Evolutionary conservation across 2,113 vertebrate genomes (phyloP).

Genomic region (Xiphophorus couchianus): DNA sequence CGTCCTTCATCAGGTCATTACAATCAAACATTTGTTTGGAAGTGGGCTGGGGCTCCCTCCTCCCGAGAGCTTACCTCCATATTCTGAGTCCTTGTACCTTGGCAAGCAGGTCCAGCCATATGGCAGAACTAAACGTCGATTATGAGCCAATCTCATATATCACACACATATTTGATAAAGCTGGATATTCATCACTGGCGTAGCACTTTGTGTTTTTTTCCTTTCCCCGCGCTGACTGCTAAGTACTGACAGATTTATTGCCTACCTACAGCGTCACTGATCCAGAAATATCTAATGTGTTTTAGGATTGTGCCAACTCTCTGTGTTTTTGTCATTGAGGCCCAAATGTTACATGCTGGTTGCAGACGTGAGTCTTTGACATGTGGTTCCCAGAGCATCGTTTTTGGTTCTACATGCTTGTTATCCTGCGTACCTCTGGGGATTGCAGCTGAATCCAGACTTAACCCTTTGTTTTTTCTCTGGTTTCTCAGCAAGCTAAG

Average conservation of each 20-base stretch:
- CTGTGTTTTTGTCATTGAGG: conserved; percentile 74
- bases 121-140: conserved; percentile 80
- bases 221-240: conserved; percentile 30
- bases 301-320: conserved; percentile 57
- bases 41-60: conserved; percentile 18
- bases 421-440: not conserved
- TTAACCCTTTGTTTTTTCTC: not conserved
- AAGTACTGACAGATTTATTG: conserved; percentile 74
- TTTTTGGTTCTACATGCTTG: conserved; percentile 1
- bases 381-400: conserved; percentile 22
- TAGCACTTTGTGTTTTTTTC: conserved; percentile 49
- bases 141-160: conserved; percentile 79
- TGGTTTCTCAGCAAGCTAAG: too few species aligned
- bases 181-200: conserved; percentile 76
- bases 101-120: conserved; percentile 78
- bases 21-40: conserved; percentile 56
- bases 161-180: conserved; percentile 73
- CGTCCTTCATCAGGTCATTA: conserved; percentile 58
- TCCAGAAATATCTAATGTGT: conserved; percentile 74
- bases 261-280: conserved; percentile 65
- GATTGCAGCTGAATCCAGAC: not conserved
- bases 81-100: conserved; percentile 78
- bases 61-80: conserved; percentile 62
- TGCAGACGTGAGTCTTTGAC: conserved; percentile 12
- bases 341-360: conserved; percentile 46